phyloP scores from a whole-genome alignment of 1,140 invertebrate genomes.

The Platyscapa corneri region DNA sequence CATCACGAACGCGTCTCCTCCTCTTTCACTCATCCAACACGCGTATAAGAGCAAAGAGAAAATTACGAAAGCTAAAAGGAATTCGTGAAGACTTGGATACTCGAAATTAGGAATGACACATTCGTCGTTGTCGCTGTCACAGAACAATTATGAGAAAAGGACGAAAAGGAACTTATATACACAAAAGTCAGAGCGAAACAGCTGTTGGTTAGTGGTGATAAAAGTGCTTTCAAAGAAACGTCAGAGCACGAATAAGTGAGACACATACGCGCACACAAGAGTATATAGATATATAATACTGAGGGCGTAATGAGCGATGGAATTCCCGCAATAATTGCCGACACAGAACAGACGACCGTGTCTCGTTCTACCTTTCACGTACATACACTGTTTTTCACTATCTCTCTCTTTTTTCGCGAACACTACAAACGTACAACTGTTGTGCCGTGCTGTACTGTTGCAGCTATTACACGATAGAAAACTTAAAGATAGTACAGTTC shows the following conservation, averaged over 20 bases:
- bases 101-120: not conserved
- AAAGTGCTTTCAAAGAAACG: constrained; percentile 28
- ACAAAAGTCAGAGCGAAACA: constrained; percentile 33
- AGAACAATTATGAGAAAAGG: constrained; percentile 2
- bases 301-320: constrained; percentile 37
- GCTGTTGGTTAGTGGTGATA: constrained; percentile 42
- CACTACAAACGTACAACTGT: not conserved
- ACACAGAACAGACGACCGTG: constrained; percentile 7
- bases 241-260: constrained; percentile 6
- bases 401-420: not conserved
- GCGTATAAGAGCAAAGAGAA: too few species aligned
- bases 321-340: constrained; percentile 48
- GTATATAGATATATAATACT: not conserved
- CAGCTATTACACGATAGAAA: not conserved
- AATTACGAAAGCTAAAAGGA: constrained; percentile 1
- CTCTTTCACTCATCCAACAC: not conserved
- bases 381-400: not conserved
- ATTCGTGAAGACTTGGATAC: not conserved
- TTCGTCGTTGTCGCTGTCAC: not conserved
- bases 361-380: constrained; percentile 40
- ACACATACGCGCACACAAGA: not conserved
- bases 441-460: not conserved
- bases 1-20: constrained; percentile 19
- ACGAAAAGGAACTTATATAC: not conserved
- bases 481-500: not conserved